A percentile compares a stretch with the other conserved stretches of the same genome.
Evolutionary conservation across 30 jellyfish, hydroid and myxozoan species (phyloP).

Genomic region (Aurelia coerulea): DNA sequence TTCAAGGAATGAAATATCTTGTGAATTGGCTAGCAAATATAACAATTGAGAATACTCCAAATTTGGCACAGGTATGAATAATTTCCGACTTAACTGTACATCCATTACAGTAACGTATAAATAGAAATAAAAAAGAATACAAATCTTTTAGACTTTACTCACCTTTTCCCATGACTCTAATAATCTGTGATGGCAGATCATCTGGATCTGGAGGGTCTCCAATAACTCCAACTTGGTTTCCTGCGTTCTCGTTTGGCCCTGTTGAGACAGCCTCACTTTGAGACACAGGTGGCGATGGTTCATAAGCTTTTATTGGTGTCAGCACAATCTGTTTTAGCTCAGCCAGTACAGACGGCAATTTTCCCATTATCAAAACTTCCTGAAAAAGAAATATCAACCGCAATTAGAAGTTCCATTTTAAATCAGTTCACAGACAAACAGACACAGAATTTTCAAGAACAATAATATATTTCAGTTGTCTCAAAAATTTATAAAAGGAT

Average conservation of each 20-base stretch:
- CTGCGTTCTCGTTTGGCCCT: constrained; percentile 7
- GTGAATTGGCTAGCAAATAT: too few relatives aligned
- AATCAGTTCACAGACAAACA: too few relatives aligned
- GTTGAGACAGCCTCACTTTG: constrained; percentile 52
- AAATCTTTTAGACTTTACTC: not conserved
- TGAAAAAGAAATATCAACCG: not conserved
- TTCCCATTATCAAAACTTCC: constrained; percentile 95
- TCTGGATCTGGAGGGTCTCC: constrained; percentile 84
- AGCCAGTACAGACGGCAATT: constrained; percentile 80
- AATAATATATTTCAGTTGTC: too few relatives aligned
- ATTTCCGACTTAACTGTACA: too few relatives aligned
- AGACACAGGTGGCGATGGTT: constrained; percentile 53
- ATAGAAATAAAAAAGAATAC: too few relatives aligned
- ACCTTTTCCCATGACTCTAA: constrained; percentile 98
- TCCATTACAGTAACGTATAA: too few relatives aligned
- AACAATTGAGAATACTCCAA: too few relatives aligned
- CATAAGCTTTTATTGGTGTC: constrained; percentile 86
- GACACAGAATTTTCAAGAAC: too few relatives aligned
- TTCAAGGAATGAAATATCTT: too few relatives aligned
- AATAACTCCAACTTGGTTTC: constrained; percentile 37
- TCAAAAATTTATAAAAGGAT: too few relatives aligned
- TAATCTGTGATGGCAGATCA: constrained; percentile 91
- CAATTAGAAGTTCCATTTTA: too few relatives aligned
- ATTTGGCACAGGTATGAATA: too few relatives aligned
- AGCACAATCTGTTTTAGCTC: constrained; percentile 90